These are phyloP conservation scores for Tursiops truncatus DNA, from an alignment of 2,113 vertebrate genomes.

Conservation along the genomic window DNA sequence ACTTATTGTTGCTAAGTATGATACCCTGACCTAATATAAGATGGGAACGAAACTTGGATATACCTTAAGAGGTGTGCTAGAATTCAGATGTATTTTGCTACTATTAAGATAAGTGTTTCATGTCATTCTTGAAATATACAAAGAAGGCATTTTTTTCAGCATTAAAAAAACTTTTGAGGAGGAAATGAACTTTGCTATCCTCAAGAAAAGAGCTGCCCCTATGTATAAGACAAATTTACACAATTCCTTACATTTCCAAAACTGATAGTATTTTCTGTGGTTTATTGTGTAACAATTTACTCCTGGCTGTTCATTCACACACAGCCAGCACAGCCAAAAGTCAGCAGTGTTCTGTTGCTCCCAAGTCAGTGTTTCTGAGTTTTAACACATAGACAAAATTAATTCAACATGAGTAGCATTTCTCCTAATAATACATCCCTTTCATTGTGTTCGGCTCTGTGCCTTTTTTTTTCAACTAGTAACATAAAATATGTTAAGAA, in stretches of 20 bases:
- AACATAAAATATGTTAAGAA: background rate
- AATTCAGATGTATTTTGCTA: background rate
- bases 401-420: background rate
- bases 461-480: slow-evolving; percentile 18
- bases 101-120: background rate
- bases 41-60: background rate
- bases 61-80: background rate
- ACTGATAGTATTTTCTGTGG: background rate
- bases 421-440: background rate
- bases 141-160: background rate
- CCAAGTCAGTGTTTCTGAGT: background rate
- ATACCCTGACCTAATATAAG: background rate
- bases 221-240: background rate
- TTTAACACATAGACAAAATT: slow-evolving; percentile 1
- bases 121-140: background rate
- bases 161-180: background rate
- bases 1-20: background rate
- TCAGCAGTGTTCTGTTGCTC: background rate
- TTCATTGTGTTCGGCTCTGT: background rate
- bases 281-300: background rate
- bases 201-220: background rate
- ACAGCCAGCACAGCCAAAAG: background rate
- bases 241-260: background rate
- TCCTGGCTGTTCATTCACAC: background rate
- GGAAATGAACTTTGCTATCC: background rate